Base-by-base conservation (phyloP, 2,888 invertebrate species). In the Watsonalla cultraria region DNA sequence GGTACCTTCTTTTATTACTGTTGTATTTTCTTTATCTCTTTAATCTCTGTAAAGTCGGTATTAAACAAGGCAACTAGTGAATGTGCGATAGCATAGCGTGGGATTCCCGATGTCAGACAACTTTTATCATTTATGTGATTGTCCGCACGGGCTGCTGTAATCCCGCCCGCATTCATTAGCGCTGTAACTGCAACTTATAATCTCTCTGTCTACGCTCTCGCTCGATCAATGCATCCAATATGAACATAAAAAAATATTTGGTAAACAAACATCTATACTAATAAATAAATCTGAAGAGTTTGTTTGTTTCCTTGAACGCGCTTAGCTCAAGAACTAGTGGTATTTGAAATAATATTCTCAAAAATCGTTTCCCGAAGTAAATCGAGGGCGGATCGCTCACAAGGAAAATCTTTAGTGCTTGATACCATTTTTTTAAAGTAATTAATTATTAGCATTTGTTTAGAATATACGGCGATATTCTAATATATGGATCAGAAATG, bases 111-210 rank as follows among this genome's bases (percentile, higher is more conserved):
- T 77, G 78, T 78, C 78, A 74, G 64, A 48, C 63, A 77, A 82
- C 78, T 82, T 84, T 80, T 79, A 75, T 78, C 78, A 82, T 84
- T 80, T 79, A 75, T 78, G 68, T 75, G 78, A 82, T 78, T 79
- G 76, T 72, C 66, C 70, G 62, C 61, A 59, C 66, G 64, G 66
- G 57, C 62, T 52, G 53, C 59, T 51, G 61, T 81, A 84, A 84
- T 82, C 82, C 81, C 63, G 57, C 67, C 74, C 74, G 75, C 76
- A 79, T 81, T 84, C 79, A 84, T 84, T 85, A 82, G 72, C 62
- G 67, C 58, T 67, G 72, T 72, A 76, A 77, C 67, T 76, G 76
- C 78, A 82, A 84, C 78, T 83, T 79, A 76, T 84, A 84, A 82
- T 81, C 82, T 74, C 62, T 57, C 61, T 64, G 65, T 67, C 67